Percentiles rank a stretch among this genome's conserved stretches.
Conservation (phyloP, 2,888 invertebrate genomes). For the Odontothrips loti region DNA sequence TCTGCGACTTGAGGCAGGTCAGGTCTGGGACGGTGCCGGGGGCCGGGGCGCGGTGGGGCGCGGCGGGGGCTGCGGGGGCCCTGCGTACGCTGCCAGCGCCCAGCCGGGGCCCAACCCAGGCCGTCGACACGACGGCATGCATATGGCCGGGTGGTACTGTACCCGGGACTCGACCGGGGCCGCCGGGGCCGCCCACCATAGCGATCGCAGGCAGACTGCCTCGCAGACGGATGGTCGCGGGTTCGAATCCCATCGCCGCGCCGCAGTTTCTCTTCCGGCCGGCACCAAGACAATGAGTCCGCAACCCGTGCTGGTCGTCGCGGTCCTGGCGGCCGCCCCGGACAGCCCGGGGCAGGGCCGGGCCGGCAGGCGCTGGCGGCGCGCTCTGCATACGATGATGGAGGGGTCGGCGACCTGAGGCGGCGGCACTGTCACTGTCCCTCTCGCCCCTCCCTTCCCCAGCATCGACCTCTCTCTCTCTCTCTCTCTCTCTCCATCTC, state of each 20-base stretch:
- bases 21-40: background rate
- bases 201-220: background rate
- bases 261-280: background rate
- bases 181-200: background rate
- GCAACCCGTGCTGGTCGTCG: too few relatives aligned
- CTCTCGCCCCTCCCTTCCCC: background rate
- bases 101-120: background rate
- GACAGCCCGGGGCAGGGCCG: background rate
- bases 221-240: background rate
- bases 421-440: background rate
- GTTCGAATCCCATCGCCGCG: background rate
- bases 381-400: constrained; percentile 22
- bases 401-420: background rate
- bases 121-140: background rate
- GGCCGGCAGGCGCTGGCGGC: background rate
- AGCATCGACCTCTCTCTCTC: background rate
- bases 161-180: background rate
- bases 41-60: background rate
- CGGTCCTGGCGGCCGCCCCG: too few relatives aligned
- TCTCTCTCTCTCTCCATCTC: background rate
- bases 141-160: too few relatives aligned
- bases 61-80: background rate
- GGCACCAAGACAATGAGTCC: too few relatives aligned
- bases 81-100: background rate
- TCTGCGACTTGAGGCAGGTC: background rate